Percentiles rank a stretch among this genome's conserved stretches.
Conservation (phyloP, 2,888 invertebrate genomes). For the Tiliacea aurago region DNA sequence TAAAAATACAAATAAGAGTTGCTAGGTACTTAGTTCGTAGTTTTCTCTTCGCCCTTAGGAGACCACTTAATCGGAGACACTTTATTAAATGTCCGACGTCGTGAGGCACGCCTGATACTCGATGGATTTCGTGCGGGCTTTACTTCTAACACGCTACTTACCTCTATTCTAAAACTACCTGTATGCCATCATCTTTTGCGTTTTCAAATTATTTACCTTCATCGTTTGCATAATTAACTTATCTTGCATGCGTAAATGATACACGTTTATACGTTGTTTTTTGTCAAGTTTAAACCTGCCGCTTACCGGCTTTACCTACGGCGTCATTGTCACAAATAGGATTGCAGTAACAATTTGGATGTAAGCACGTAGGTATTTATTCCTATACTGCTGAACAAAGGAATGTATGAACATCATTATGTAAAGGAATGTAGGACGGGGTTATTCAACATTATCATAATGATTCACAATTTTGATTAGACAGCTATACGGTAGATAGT, state of each 20-base stretch:
- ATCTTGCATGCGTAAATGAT: conserved; percentile 15
- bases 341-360: conserved; percentile 36
- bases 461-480: background rate
- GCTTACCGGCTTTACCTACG: conserved; percentile 4
- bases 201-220: background rate
- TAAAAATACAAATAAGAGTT: background rate
- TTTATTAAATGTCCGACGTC: conserved; percentile 22
- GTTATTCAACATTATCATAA: background rate
- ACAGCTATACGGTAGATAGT: background rate
- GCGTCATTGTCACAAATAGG: background rate
- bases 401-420: conserved; percentile 2
- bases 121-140: background rate
- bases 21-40: background rate
- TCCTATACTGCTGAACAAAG: conserved; percentile 8
- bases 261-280: conserved; percentile 13
- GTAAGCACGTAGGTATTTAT: conserved; percentile 15
- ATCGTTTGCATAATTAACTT: conserved; percentile 21
- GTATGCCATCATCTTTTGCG: background rate
- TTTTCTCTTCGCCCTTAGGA: conserved; percentile 11
- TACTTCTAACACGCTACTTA: background rate
- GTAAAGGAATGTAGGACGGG: background rate
- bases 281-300: conserved; percentile 31
- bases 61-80: conserved; percentile 25
- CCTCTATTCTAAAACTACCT: background rate
- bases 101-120: conserved; percentile 20